Conservation (phyloP, 2,797 vertebrate species). For the Pangasius sanitwongsei region DNA sequence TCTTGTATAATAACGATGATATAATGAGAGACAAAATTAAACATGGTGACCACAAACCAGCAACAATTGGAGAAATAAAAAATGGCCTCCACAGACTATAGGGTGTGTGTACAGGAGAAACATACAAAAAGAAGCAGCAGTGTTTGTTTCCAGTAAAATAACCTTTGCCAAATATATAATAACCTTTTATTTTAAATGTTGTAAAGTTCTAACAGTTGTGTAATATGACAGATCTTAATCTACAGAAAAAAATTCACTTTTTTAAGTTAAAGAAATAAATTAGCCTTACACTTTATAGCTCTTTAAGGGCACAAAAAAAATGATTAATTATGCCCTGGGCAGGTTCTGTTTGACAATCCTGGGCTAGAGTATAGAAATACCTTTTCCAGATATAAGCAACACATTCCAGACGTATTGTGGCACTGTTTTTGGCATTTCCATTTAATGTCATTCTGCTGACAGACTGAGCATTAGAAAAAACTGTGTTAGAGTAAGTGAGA, state of each 20-base stretch:
- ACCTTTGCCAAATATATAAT: not conserved
- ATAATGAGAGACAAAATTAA: not conserved
- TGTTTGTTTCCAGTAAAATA: constrained; percentile 9
- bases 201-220: not conserved
- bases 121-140: not conserved
- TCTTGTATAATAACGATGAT: not conserved
- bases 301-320: not conserved
- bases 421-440: not conserved
- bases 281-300: not conserved
- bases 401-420: not conserved
- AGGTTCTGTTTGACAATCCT: too few relatives aligned
- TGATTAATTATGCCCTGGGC: not conserved
- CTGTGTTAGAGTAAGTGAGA: not conserved
- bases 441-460: too few relatives aligned
- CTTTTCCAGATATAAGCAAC: not conserved
- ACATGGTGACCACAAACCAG: not conserved
- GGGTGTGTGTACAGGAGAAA: not conserved
- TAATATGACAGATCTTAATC: not conserved
- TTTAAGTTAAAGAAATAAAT: not conserved
- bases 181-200: not conserved
- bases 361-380: not conserved
- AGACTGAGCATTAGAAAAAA: not conserved
- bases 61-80: not conserved
- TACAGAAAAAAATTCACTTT: not conserved
- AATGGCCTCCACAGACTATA: not conserved